These are phyloP conservation scores for Phalacrocorax pelagicus DNA, from an alignment of 2,113 vertebrate species.

Conservation along the genomic window DNA sequence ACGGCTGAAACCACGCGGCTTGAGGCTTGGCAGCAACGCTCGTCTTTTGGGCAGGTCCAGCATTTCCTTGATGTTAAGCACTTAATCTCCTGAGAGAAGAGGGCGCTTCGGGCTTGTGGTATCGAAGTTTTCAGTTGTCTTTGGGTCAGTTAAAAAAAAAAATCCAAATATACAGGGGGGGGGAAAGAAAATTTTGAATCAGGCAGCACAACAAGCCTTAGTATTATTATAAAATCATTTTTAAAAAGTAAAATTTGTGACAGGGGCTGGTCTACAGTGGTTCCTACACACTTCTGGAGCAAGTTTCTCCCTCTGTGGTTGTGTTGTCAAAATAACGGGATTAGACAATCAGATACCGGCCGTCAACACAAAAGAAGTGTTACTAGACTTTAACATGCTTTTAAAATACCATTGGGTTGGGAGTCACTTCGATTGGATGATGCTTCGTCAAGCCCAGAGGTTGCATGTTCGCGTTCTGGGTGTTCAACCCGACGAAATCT, in stretches of 20 bases:
- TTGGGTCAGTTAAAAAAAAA: neutral
- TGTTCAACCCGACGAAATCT: neutral
- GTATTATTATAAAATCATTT: neutral
- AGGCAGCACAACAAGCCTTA: neutral
- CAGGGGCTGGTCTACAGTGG: neutral
- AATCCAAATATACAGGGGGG: neutral
- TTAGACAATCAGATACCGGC: neutral
- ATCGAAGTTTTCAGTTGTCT: neutral
- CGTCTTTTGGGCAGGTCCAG: neutral
- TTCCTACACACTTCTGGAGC: neutral
- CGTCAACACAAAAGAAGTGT: rapidly evolving
- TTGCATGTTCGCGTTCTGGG: neutral
- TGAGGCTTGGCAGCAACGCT: rapidly evolving
- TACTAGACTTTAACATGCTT: neutral
- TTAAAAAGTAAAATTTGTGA: neutral
- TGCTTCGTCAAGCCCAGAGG: neutral
- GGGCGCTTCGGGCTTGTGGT: neutral
- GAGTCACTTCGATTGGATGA: neutral
- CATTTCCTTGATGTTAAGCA: neutral
- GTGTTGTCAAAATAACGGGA: neutral
- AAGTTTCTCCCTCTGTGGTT: neutral
- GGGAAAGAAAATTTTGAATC: neutral
- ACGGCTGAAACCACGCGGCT: rapidly evolving
- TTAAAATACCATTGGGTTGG: neutral
- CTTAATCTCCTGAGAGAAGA: neutral